phyloP scores from a whole-genome alignment of 2,113 vertebrate species.

The Paraplagusia blochii region DNA sequence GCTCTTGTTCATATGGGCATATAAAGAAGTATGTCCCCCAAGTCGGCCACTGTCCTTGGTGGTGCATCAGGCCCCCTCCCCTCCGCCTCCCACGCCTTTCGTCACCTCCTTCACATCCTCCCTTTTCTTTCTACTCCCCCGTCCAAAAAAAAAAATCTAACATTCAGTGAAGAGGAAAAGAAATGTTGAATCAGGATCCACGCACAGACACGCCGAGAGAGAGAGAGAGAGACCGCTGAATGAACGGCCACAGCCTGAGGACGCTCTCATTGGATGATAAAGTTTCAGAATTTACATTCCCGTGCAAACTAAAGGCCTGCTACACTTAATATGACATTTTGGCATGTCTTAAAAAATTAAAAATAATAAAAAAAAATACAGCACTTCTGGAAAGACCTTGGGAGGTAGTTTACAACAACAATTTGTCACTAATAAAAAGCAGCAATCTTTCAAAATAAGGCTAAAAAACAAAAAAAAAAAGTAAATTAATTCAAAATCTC shows the following conservation, averaged over 20 bases:
- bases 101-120: neutral
- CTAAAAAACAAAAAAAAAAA: too few species aligned
- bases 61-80: conserved; percentile 49
- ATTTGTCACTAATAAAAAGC: too few species aligned
- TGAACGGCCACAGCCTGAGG: neutral
- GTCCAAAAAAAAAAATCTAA: neutral
- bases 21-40: conserved; percentile 99
- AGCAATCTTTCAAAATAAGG: too few species aligned
- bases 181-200: conserved; percentile 46
- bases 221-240: neutral
- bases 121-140: neutral
- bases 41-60: conserved; percentile 81
- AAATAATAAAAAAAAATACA: too few species aligned
- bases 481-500: too few species aligned
- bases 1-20: conserved; percentile 97
- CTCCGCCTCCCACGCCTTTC: neutral
- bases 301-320: too few species aligned
- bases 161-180: conserved; percentile 25
- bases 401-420: too few species aligned
- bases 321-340: too few species aligned
- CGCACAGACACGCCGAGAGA: neutral
- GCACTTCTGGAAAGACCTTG: too few species aligned
- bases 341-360: too few species aligned
- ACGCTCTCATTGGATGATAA: neutral
- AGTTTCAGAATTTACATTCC: too few species aligned